Base-by-base conservation (phyloP, 1,140 invertebrate genomes). In the Ostrea edulis region DNA sequence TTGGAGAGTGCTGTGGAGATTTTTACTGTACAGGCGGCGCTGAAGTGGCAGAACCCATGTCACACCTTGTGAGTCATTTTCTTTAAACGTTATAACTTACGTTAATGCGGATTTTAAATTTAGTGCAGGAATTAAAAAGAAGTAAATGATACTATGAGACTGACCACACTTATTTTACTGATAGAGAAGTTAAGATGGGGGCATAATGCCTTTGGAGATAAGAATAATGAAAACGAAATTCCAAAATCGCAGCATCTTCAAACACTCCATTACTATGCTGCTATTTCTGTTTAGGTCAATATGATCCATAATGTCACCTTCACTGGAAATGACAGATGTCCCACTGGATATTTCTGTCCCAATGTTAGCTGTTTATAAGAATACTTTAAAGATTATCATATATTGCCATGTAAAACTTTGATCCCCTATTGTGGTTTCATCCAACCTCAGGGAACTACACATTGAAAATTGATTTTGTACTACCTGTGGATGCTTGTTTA, bases 251-350 rank as follows among this genome's bases (percentile, higher is more conserved):
- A 44, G 5, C 35, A 44, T 44, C 35, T 2, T 44, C 35, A 44
- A n/a, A 17, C 25, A 81, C 25, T 35, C 3, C 52, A 25, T 83
- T 20, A 55, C 29, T 0, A 82, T 87, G 55, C 3, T 53, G 77
- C 20, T 86, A 9, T 8, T 86, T 81, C 87, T 86, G 17, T 85
- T 85, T 90, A 94, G 93, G 91, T 94, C 44, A 90, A 94, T 84
- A 44, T 65, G 44, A 91, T 86, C 22, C 85, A 92, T 88, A 93
- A 92, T 84, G 65, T 86, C 8, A 91, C 91, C 29, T 94, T 92
- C 89, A 94, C 92, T 52, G 93, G 93, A 12, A 94, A 94, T 91
- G 92, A 94, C 86, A 68, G 88, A 3, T 94, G 94, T 89, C 94
- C 94, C 25, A 87, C 91, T 29, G 94, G 94, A 44, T 94, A 94